phyloP scores from a whole-genome alignment of 2,113 vertebrate genomes.

The Siniperca chuatsi region DNA sequence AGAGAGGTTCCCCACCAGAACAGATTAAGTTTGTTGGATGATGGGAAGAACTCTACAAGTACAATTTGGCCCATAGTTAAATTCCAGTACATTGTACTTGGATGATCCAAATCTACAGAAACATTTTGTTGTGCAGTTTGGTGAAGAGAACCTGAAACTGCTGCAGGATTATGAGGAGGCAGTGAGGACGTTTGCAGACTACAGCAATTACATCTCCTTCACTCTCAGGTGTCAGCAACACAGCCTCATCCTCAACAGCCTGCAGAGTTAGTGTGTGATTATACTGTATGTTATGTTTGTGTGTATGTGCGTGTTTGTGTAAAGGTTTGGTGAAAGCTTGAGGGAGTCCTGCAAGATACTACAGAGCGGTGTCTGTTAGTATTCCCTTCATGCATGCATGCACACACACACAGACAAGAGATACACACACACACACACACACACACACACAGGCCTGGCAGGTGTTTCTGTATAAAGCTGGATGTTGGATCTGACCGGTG shows the following conservation, averaged over 20 bases:
- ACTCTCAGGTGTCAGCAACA: background rate
- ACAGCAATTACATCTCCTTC: background rate
- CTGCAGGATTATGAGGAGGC: background rate
- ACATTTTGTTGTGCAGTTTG: background rate
- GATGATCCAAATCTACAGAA: background rate
- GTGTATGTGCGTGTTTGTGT: background rate
- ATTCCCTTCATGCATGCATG: conserved; percentile 24
- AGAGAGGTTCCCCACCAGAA: background rate
- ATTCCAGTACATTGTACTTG: background rate
- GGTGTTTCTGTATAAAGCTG: conserved; percentile 35
- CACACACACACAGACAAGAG: background rate
- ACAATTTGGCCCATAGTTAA: no score
- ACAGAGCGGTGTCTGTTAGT: conserved; percentile 22
- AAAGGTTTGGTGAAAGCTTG: conserved; percentile 11
- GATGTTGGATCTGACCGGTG: background rate
- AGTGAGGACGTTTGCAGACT: background rate
- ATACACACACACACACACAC: conserved; percentile 3
- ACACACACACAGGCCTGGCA: conserved; percentile 18
- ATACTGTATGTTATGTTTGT: background rate
- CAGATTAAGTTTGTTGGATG: background rate
- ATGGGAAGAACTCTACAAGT: no score
- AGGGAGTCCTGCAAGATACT: conserved; percentile 24
- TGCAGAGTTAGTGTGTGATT: background rate
- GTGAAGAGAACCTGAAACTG: background rate
- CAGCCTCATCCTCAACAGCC: background rate